A percentile compares a stretch with the other conserved stretches of the same genome.
Conservation (phyloP, 1,140 invertebrate genomes). For the Euwallacea similis region DNA sequence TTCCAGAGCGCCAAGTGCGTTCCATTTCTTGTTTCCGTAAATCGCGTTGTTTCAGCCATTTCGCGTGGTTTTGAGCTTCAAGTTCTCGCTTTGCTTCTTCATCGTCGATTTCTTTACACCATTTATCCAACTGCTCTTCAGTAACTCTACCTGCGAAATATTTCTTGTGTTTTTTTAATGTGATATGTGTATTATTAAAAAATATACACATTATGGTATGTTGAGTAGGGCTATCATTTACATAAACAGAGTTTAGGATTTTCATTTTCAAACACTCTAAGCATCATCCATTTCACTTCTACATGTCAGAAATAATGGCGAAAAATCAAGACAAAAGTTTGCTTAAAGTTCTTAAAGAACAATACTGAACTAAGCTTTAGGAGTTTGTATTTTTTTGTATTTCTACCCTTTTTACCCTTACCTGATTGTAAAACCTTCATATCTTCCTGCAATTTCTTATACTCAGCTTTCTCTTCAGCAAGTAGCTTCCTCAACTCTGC, state of each 20-base stretch:
- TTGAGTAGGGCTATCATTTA: too few species aligned
- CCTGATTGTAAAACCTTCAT: conserved; percentile 59
- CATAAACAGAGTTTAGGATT: too few species aligned
- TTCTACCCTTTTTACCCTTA: not conserved
- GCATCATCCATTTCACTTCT: too few species aligned
- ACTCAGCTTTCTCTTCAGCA: conserved; percentile 69
- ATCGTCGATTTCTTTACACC: conserved; percentile 73
- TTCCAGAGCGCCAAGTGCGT: conserved; percentile 58
- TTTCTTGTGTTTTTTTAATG: too few species aligned
- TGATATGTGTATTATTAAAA: not conserved
- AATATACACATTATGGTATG: not conserved
- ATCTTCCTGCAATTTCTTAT: conserved; percentile 70
- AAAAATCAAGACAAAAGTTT: too few species aligned
- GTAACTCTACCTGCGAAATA: conserved; percentile 54
- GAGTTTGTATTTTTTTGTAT: too few species aligned
- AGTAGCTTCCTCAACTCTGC: conserved; percentile 74
- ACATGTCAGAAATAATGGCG: too few species aligned
- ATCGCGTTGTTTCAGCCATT: conserved; percentile 73
- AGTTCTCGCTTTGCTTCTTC: conserved; percentile 70
- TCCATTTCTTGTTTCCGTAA: conserved; percentile 62
- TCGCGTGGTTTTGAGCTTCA: conserved; percentile 63
- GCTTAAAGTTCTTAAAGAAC: too few species aligned
- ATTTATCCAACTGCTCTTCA: conserved; percentile 71
- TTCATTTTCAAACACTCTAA: too few species aligned
- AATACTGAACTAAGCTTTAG: too few species aligned